A percentile compares a stretch with the other conserved stretches of the same genome.
phyloP scores from a whole-genome alignment of 2,113 vertebrate species.

The Onychostruthus taczanowskii region DNA sequence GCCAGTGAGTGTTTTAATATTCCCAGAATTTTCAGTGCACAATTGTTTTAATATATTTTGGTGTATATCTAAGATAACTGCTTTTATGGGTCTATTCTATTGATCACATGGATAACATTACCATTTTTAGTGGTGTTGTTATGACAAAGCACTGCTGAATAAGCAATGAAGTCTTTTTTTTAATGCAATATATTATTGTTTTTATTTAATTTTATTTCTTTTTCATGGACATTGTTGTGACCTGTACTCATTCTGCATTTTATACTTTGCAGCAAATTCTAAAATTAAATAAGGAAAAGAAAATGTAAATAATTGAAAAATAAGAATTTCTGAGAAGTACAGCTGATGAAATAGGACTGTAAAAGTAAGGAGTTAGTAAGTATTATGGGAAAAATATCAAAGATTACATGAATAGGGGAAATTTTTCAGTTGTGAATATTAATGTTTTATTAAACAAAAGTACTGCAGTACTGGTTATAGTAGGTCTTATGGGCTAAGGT shows the following conservation, averaged over 20 bases:
- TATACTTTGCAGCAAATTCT: not conserved
- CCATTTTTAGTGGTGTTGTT: not conserved
- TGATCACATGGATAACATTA: not conserved
- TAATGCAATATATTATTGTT: not conserved
- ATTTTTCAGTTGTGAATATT: not conserved
- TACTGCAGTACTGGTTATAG: not conserved
- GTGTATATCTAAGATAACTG: not conserved
- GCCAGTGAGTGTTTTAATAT: not conserved
- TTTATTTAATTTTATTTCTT: not conserved
- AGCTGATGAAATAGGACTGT: not conserved
- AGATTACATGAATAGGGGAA: not conserved
- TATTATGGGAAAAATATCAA: not conserved
- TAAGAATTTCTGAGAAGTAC: not conserved
- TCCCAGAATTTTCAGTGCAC: not conserved
- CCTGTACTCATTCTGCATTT: not conserved
- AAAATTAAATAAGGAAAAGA: not conserved
- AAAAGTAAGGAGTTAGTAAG: not conserved
- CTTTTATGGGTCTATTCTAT: not conserved
- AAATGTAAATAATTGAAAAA: not conserved
- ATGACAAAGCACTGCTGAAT: not conserved
- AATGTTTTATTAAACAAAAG: not conserved
- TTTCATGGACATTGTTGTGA: not conserved
- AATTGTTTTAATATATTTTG: not conserved
- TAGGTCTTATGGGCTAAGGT: not conserved
- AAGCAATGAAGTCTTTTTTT: not conserved